Conservation (phyloP, 2,113 vertebrate genomes). For the Falcunculus frontatus region DNA sequence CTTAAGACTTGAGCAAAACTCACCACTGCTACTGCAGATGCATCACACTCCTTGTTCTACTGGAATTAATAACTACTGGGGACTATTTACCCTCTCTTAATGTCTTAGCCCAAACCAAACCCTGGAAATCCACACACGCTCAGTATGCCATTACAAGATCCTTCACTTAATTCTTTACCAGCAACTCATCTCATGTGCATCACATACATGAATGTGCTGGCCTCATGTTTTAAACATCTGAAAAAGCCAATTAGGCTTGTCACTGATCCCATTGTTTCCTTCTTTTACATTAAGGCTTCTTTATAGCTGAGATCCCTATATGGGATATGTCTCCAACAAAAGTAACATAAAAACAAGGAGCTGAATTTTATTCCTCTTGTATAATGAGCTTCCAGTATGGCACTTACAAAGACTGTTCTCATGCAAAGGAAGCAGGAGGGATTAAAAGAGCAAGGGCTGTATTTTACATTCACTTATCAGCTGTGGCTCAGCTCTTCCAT, state of each 20-base stretch:
- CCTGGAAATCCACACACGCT: background rate
- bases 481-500: background rate
- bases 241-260: constrained; percentile 24
- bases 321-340: background rate
- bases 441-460: constrained; percentile 26
- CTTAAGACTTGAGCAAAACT: background rate
- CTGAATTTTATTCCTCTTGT: constrained; percentile 14
- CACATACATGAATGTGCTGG: background rate
- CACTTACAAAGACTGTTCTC: constrained; percentile 5
- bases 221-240: constrained; percentile 29
- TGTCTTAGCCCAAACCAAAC: background rate
- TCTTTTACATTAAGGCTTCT: background rate
- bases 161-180: background rate
- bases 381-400: constrained; percentile 17
- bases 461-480: background rate
- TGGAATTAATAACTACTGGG: background rate
- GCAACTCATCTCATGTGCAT: background rate
- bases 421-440: constrained; percentile 1
- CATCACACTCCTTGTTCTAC: background rate
- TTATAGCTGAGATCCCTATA: background rate
- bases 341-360: background rate
- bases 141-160: background rate
- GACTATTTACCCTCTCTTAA: background rate
- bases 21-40: background rate
- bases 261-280: background rate